Evolutionary conservation across 23 tunicate species (phyloP).

Genomic region (Diplosoma virens): DNA sequence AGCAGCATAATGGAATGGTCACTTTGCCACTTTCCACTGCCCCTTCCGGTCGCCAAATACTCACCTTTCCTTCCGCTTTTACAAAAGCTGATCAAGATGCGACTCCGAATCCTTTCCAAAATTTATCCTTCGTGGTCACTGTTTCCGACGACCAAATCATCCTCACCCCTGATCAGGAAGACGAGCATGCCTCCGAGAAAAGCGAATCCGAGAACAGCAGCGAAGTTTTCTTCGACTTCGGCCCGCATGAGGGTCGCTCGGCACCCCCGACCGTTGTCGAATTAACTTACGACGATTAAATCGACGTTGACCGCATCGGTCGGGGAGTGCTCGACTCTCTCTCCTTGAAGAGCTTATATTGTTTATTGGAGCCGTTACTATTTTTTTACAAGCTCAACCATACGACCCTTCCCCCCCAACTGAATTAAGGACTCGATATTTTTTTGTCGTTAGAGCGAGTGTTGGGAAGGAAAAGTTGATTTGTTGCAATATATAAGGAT

Average conservation of each 20-base stretch:
- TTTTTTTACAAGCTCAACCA: too few relatives aligned
- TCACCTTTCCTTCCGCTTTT: slow-evolving; percentile 48
- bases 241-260: not conserved
- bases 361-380: too few relatives aligned
- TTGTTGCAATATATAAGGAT: too few relatives aligned
- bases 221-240: not conserved
- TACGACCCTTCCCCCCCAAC: too few relatives aligned
- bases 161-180: slow-evolving; percentile 29
- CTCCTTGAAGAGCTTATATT: too few relatives aligned
- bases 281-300: slow-evolving; percentile 11
- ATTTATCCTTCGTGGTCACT: slow-evolving; percentile 53
- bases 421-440: too few relatives aligned
- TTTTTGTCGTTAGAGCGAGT: too few relatives aligned
- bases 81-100: not conserved
- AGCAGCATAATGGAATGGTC: slow-evolving; percentile 6
- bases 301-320: too few relatives aligned
- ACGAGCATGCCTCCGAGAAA: not conserved
- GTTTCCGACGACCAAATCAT: slow-evolving; percentile 52
- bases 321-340: too few relatives aligned
- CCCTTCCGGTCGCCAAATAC: slow-evolving; percentile 31
- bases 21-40: slow-evolving; percentile 62
- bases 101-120: too few relatives aligned
- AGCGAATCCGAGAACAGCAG: not conserved
- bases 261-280: slow-evolving; percentile 9
- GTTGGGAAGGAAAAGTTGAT: too few relatives aligned